Percentiles rank a stretch among this genome's conserved stretches.
Conservation (phyloP, 2,113 vertebrate genomes). For the Aythya baeri region DNA sequence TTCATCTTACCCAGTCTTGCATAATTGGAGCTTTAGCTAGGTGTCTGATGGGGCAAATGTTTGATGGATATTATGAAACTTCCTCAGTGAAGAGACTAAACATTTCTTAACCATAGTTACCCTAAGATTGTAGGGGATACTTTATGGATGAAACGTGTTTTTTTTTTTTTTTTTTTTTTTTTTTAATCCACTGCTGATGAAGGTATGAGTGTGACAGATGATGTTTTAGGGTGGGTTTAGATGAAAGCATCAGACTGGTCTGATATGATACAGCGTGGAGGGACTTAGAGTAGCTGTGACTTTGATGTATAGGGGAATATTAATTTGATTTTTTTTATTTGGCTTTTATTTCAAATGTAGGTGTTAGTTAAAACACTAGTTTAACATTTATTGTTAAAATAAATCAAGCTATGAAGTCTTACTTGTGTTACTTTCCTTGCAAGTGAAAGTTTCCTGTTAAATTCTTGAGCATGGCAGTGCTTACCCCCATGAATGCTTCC, state of each 20-base stretch:
- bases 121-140: neutral
- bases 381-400: neutral
- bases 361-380: neutral
- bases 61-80: neutral
- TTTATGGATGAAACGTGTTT: accelerated
- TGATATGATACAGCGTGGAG: neutral
- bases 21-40: neutral
- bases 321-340: neutral
- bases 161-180: neutral
- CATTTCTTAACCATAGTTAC: neutral
- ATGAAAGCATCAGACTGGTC: neutral
- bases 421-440: accelerated
- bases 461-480: accelerated
- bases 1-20: accelerated
- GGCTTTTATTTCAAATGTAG: neutral
- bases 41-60: neutral
- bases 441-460: neutral
- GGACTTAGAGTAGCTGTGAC: neutral
- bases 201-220: neutral
- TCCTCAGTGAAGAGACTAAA: neutral
- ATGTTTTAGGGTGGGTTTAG: neutral
- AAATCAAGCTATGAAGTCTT: neutral
- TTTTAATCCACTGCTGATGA: neutral
- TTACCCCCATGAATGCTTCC: neutral
- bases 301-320: neutral